Conservation (phyloP, 2,888 invertebrate genomes). For the Ectemnius cavifrons region DNA sequence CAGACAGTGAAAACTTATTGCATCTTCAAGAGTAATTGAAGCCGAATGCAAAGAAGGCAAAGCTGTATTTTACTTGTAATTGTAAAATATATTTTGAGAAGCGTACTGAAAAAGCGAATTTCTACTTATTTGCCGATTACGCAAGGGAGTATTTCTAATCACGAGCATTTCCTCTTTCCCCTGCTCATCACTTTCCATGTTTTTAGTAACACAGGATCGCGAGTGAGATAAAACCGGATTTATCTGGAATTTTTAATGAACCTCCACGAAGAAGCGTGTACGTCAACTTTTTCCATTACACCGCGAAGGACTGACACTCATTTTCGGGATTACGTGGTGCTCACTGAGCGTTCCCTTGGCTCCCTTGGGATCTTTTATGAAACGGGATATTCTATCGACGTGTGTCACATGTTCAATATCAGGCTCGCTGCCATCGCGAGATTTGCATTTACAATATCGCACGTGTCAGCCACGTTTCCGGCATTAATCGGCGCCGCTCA, state of each 20-base stretch:
- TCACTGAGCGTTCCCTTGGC: conserved; percentile 5
- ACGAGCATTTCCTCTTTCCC: too few species aligned
- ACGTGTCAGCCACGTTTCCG: conserved; percentile 47
- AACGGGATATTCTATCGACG: conserved; percentile 37
- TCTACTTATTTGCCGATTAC: too few species aligned
- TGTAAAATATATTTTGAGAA: background rate
- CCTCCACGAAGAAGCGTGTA: too few species aligned
- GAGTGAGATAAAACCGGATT: background rate
- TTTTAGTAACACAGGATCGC: too few species aligned
- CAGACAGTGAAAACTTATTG: too few species aligned
- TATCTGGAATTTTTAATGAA: conserved; percentile 1
- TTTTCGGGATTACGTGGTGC: conserved; percentile 20
- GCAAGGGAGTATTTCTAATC: too few species aligned
- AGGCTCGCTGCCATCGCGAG: conserved; percentile 30
- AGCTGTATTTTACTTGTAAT: too few species aligned
- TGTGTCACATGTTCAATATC: conserved; percentile 44
- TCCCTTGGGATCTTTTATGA: conserved; percentile 34
- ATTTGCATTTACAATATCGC: conserved; percentile 51
- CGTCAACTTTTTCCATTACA: background rate
- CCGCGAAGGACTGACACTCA: background rate
- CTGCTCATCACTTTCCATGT: too few species aligned
- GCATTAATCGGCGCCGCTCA: conserved; percentile 24
- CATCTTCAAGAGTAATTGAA: too few species aligned
- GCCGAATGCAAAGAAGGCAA: too few species aligned
- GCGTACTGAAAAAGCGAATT: background rate